Evolutionary conservation across 2,797 vertebrate genomes (phyloP), one percentile per base, ranked within the genome.

Genomic region (Enteromius afrohamiltoni): DNA sequence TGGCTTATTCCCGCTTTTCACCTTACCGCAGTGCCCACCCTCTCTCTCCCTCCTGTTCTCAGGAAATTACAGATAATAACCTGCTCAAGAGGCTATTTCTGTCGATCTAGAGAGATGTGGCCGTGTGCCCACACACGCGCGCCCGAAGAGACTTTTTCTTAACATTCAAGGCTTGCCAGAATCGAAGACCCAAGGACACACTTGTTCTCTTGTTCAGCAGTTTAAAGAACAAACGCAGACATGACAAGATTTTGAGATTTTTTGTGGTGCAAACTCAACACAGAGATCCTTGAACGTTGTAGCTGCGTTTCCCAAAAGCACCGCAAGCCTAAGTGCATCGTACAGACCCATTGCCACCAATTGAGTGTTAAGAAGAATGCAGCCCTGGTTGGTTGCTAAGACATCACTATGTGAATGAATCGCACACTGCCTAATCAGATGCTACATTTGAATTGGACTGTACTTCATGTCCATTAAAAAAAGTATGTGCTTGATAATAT

Each of bases 71-170:
- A 67, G 47, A 74, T 75, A 85, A 85, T 80, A 80, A 85, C 76
- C 74, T 68, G 69, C 37, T 70, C 62, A 42, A 77, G 69, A 78
- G 80, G 73, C 65, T 85, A 82, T 85, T 85, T 85, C 84, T 65
- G 76, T 82, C 80, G 16, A 65, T 70, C 70, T 74, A 77, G 53
- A 80, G 79, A 76, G 64, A 53, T 42, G 76, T 60, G 65, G 51
- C 13, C 26, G 6, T 70, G 11, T 65, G 71, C 83, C 55, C 83
- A 79, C 83, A 79, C 53, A 84, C 75, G 34, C 49, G 37, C 51
- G 37, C 73, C 42, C 55, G 4, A 71, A 40, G 10, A 26, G 45
- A 76, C 19, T 49, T 71, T 65, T 42, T 51, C 62, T 45, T 37
- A 78, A 60, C 19, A 60, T 71, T 78, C 53, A 40, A 62, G 37